Base-by-base conservation (phyloP, 2,113 vertebrate species). In the Fregetta grallaria region DNA sequence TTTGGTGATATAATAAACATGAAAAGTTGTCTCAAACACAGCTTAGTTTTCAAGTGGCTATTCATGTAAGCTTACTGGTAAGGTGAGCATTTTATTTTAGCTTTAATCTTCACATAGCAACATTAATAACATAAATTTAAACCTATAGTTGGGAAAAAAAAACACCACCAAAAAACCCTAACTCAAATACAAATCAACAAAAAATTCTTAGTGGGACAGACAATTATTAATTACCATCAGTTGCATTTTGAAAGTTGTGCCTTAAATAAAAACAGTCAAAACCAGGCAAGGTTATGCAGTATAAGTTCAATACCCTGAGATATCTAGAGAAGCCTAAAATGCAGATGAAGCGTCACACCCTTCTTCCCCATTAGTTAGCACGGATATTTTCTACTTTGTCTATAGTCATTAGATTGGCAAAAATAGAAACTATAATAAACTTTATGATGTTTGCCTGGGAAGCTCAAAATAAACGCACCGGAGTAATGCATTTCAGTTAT, bases 81-180 rank as follows among this genome's bases (percentile, higher is more conserved):
- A 30, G 22, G 10, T 56, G 30, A 96, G 23, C 9, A 49, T 67
- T 82, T 47, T 67, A 44, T 65, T 88, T 78, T 58, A 67, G 6
- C 25, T 94, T 90, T 76, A 40, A 27, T 73, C 27, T 70, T 61
- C 30, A 72, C 9, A 34, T 11, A 45, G 5, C 16, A 88, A 65
- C 32, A 52, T 72, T 40, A 61, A 15, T 63, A 68, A 27, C 12
- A 52, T 9, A 7, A 55, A 20, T 63, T 72, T 42, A 78, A 70
- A 61, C 26, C 3, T 40, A 30, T 17, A 71, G 4, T 10, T 40
- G 15, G 7, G 16, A 2, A 13, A 12, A 36, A 62, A 38, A 44
- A 62, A 29, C 0, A 0, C 3, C 8, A 34, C 9, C 56, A n/a
- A 36, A n/a, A 34, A 30, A 3, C 9, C 13, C 25, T n/a, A 56